These are phyloP conservation scores for Acheta domesticus DNA, from an alignment of 2,888 invertebrate species.

Conservation along the genomic window DNA sequence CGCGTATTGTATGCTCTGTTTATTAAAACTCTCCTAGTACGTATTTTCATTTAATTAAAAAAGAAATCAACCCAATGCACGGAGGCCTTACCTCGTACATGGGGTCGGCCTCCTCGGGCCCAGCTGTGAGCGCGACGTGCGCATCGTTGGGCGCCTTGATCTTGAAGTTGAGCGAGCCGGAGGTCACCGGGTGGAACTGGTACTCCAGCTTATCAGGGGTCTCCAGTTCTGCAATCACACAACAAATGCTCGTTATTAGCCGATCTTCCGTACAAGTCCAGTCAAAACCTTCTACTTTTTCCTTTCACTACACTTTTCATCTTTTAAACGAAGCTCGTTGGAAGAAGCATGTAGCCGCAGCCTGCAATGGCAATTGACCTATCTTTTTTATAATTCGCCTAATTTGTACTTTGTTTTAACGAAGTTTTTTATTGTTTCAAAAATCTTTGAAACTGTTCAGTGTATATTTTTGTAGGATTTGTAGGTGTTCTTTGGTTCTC, in stretches of 20 bases:
- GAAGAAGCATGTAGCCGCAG: not conserved
- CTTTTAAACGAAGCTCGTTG: not conserved
- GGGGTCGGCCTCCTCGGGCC: conserved; percentile 67
- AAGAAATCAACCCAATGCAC: not conserved
- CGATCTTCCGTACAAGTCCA: not conserved
- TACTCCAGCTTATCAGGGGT: conserved; percentile 80
- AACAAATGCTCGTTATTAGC: not conserved
- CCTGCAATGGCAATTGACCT: no score
- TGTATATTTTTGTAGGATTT: no score
- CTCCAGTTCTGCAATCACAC: conserved; percentile 62
- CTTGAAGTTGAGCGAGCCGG: conserved; percentile 70
- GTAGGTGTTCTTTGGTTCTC: no score
- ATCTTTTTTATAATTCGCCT: no score
- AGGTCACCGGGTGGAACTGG: conserved; percentile 69
- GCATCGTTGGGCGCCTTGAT: conserved; percentile 79
- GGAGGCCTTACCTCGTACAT: conserved; percentile 66
- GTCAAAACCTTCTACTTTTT: not conserved
- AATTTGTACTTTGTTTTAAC: no score
- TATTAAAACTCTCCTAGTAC: no score
- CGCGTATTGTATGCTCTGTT: no score
- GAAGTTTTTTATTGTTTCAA: no score
- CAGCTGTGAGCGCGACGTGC: conserved; percentile 73
- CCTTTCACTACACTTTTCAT: not conserved
- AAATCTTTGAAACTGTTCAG: no score
- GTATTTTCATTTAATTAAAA: no score